Conservation (phyloP, 2,797 vertebrate species). For the Danio kyathit region DNA sequence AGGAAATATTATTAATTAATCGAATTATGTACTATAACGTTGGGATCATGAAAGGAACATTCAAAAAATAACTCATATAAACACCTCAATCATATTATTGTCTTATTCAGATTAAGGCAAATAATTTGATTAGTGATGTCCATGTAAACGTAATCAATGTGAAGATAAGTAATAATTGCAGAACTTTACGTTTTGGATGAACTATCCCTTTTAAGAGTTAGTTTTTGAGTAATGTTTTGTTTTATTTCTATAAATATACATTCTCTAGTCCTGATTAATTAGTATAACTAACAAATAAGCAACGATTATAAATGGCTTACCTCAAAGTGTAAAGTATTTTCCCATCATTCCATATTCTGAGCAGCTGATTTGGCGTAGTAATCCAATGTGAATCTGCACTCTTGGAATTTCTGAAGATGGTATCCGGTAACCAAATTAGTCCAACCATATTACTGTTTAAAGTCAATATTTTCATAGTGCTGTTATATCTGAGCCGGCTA, state of each 20-base stretch:
- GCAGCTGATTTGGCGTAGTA: slow-evolving; percentile 95
- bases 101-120: no score
- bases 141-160: no score
- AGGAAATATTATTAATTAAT: no score
- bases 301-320: slow-evolving; percentile 67
- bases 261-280: neutral
- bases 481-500: slow-evolving; percentile 94
- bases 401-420: slow-evolving; percentile 96
- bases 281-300: neutral
- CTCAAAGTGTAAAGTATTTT: slow-evolving; percentile 96
- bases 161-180: no score
- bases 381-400: slow-evolving; percentile 96
- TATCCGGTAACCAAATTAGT: slow-evolving; percentile 95
- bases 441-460: slow-evolving; percentile 96
- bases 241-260: neutral
- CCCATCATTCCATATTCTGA: slow-evolving; percentile 96
- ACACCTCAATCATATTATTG: no score
- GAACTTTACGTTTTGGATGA: no score
- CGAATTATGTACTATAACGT: no score
- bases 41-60: no score
- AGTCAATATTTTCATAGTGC: slow-evolving; percentile 94
- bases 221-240: neutral
- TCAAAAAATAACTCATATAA: no score
- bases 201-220: neutral
- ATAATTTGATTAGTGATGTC: no score